These are phyloP conservation scores for Drosophila suboccidentalis DNA, from an alignment of 2,888 invertebrate species.

Conservation along the genomic window DNA sequence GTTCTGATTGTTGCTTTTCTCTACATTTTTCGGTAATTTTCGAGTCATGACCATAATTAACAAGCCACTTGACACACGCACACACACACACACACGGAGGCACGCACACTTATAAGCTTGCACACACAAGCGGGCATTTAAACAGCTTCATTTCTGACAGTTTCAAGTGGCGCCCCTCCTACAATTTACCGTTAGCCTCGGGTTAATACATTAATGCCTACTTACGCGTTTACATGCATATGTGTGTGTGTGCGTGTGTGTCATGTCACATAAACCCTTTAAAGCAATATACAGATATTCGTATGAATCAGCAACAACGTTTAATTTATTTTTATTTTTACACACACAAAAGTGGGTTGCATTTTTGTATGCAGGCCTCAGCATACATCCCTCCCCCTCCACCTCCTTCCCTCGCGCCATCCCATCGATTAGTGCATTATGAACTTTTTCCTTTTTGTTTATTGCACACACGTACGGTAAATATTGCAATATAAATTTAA, in stretches of 20 bases:
- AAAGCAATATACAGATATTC: slow-evolving; percentile 6
- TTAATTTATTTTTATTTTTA: slow-evolving; percentile 7
- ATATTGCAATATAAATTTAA: slow-evolving; percentile 45
- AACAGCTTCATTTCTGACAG: slow-evolving; percentile 58
- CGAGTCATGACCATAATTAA: slow-evolving; percentile 70
- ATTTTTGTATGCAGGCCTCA: slow-evolving; percentile 33
- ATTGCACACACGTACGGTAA: slow-evolving; percentile 44
- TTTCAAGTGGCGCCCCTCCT: slow-evolving; percentile 63
- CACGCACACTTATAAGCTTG: background rate
- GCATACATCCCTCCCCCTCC: background rate
- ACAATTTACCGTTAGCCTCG: slow-evolving; percentile 53
- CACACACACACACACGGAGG: slow-evolving; percentile 6
- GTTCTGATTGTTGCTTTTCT: slow-evolving; percentile 56
- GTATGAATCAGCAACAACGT: slow-evolving; percentile 11
- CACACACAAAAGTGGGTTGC: slow-evolving; percentile 26
- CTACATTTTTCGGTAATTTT: slow-evolving; percentile 58
- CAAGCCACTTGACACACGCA: slow-evolving; percentile 74
- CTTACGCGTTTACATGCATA: slow-evolving; percentile 8
- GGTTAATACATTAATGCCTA: slow-evolving; percentile 39
- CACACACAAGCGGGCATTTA: slow-evolving; percentile 37
- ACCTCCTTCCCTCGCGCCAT: background rate
- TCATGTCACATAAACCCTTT: slow-evolving; percentile 27
- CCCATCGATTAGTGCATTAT: slow-evolving; percentile 15
- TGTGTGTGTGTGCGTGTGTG: slow-evolving; percentile 2
- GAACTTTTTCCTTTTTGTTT: slow-evolving; percentile 30